phyloP scores from a whole-genome alignment of 2,797 vertebrate species.

The Acridotheres tristis region DNA sequence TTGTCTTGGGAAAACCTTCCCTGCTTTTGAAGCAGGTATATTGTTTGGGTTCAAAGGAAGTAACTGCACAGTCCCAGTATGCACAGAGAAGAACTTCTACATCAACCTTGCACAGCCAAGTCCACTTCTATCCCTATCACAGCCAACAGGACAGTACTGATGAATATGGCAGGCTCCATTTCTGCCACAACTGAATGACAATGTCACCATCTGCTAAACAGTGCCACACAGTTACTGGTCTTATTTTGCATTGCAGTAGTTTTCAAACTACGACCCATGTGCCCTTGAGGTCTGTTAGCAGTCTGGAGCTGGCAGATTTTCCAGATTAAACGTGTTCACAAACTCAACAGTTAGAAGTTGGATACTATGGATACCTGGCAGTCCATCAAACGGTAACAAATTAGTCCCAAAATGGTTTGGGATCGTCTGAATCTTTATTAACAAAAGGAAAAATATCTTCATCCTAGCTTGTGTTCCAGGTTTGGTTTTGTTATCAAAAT shows the following conservation, averaged over 20 bases:
- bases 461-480: background rate
- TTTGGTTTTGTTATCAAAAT: background rate
- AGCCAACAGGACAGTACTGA: background rate
- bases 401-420: background rate
- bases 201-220: background rate
- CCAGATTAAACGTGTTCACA: background rate
- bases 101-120: background rate
- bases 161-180: background rate
- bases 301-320: background rate
- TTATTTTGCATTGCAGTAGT: background rate
- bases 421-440: background rate
- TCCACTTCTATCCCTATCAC: background rate
- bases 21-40: background rate
- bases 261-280: background rate
- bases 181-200: background rate
- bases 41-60: background rate
- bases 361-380: background rate
- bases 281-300: background rate
- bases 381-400: background rate
- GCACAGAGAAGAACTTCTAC: background rate
- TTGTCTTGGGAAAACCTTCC: background rate
- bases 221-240: background rate
- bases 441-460: background rate
- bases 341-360: background rate
- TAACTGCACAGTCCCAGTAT: background rate